Percentiles rank a stretch among this genome's conserved stretches.
phyloP scores from a whole-genome alignment of 2,797 vertebrate genomes.

The Sardinella longiceps region DNA sequence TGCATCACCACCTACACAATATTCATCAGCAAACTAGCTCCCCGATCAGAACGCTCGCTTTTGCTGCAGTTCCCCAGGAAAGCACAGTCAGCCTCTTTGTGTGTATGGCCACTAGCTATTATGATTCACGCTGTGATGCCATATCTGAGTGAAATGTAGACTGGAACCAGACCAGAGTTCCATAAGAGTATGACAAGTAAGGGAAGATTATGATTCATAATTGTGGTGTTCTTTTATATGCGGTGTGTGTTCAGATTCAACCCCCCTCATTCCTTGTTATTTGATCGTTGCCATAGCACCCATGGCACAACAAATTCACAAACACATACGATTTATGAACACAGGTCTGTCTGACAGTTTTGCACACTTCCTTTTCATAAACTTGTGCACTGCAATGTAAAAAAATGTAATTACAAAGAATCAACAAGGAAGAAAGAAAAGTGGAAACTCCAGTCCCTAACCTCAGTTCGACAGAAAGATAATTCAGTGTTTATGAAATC shows the following conservation, averaged over 20 bases:
- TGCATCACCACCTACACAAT: background rate
- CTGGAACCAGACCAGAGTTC: background rate
- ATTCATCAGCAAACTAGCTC: background rate
- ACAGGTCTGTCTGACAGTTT: background rate
- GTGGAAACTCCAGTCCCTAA: background rate
- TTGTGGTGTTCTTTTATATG: background rate
- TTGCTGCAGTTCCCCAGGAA: background rate
- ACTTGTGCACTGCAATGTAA: background rate
- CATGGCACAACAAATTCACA: background rate
- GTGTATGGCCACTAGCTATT: background rate
- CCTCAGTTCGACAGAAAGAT: background rate
- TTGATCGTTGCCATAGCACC: background rate
- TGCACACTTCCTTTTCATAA: background rate
- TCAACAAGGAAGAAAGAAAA: background rate
- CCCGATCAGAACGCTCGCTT: background rate
- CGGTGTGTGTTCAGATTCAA: background rate
- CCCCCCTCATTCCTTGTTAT: background rate
- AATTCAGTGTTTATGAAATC: background rate
- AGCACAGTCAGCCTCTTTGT: background rate
- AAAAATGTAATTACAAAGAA: background rate
- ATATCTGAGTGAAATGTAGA: background rate
- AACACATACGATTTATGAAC: background rate
- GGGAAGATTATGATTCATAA: background rate
- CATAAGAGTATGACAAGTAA: background rate
- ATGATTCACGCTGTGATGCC: background rate